Evolutionary conservation across 2,888 invertebrate species (phyloP).

Genomic region (Argyresthia goedartella): DNA sequence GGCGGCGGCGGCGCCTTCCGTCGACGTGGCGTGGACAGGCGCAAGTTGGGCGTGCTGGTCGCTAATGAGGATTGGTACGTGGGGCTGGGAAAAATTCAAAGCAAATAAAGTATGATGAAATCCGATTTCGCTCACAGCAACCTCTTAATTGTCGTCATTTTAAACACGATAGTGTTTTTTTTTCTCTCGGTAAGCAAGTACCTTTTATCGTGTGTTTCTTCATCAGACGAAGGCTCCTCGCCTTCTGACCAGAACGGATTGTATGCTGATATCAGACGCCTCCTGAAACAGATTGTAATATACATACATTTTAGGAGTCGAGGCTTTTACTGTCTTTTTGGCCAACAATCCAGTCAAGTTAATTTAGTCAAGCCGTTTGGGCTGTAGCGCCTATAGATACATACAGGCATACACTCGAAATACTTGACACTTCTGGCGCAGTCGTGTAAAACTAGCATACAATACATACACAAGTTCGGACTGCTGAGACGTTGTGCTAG

Average conservation of each 20-base stretch:
- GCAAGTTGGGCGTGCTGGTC: constrained; percentile 37
- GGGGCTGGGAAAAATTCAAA: constrained; percentile 24
- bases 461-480: neutral
- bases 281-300: constrained; percentile 28
- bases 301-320: too few species aligned
- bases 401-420: too few species aligned
- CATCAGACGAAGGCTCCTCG: constrained; percentile 73
- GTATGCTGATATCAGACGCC: constrained; percentile 64
- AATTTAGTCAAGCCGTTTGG: too few species aligned
- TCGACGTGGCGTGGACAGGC: constrained; percentile 53
- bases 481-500: neutral
- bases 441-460: too few species aligned
- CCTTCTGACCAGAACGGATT: constrained; percentile 84
- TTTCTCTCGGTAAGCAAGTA: constrained; percentile 13
- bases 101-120: neutral
- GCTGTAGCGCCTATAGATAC: too few species aligned
- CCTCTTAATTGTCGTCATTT: too few species aligned
- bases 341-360: too few species aligned
- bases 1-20: constrained; percentile 80
- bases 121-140: neutral
- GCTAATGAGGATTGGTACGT: constrained; percentile 47
- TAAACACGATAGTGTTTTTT: too few species aligned
- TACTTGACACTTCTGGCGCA: too few species aligned
- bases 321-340: too few species aligned
- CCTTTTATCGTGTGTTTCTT: constrained; percentile 44